Base-by-base conservation (phyloP, 2,888 invertebrate genomes). In the Ernsta delagoae region DNA sequence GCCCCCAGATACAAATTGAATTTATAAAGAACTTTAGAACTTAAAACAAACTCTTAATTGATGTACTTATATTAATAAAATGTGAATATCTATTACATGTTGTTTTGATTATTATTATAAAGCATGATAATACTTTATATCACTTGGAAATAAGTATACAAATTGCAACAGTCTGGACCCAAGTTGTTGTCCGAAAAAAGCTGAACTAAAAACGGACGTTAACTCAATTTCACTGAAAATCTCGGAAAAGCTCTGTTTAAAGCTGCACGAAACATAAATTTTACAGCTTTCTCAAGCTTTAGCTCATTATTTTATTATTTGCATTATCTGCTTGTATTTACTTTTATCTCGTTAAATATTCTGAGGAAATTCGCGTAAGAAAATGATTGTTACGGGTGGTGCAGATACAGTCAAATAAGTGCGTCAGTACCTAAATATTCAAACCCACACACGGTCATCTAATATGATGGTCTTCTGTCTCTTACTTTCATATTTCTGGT, bases 171-270 rank as follows among this genome's bases (percentile, higher is more conserved):
- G 84, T 82, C 86, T 82, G 82, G 83, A 86, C 85, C 84, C 80
- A 81, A 84, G 82, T 83, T 63, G 24, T 61, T 83, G 79, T 57
- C 75, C 76, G 79, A 86, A 89, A 87, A 87, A 87, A 81, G 68
- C 79, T 79, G 79, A 84, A 86, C 79, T 78, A 77, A 79, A 73
- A 83, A 81, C 82, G 85, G 88, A 88, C 82, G 86, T 81, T 88
- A 89, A 88, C 87, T 89, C 79, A 81, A 85, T 87, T 88, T 82
- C 78, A 83, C 78, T 79, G 83, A 79, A 83, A 89, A 89, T 88
- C 89, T 87, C 89, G n/a, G n/a, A n/a, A n/a, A n/a, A n/a, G n/a
- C n/a, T n/a, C n/a, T 88, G 89, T 90, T 90, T 89, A 87, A 90
- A 91, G 88, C 87, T 86, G 86, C 80, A 87, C 86, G 85, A 90